These are phyloP conservation scores for Hipposideros armiger DNA, from an alignment of 2,113 vertebrate species.

Conservation along the genomic window DNA sequence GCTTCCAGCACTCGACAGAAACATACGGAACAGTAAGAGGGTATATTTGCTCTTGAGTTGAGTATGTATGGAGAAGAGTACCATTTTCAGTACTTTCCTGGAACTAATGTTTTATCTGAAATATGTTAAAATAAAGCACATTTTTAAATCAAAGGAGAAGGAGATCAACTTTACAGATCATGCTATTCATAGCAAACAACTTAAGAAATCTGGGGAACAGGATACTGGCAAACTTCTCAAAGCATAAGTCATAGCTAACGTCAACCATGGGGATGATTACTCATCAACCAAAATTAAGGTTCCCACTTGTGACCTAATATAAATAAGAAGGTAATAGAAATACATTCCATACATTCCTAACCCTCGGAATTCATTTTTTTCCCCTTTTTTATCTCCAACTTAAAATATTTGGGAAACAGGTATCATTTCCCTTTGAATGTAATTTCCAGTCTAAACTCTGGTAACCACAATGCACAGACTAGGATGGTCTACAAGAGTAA, in stretches of 20 bases:
- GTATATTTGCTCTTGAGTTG: not conserved
- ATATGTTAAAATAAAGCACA: not conserved
- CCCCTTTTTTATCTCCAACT: not conserved
- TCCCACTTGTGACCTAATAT: not conserved
- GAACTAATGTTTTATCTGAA: not conserved
- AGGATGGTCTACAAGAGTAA: not conserved
- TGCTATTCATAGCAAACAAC: not conserved
- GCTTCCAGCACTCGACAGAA: not conserved
- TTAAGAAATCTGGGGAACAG: not conserved
- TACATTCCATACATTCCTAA: constrained; percentile 33
- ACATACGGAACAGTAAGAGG: not conserved
- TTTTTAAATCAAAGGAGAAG: constrained; percentile 24
- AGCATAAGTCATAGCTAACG: constrained; percentile 23
- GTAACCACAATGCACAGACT: not conserved
- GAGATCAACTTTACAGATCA: not conserved
- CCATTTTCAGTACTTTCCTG: not conserved
- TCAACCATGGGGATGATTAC: not conserved
- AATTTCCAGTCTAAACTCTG: not conserved
- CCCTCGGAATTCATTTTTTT: not conserved
- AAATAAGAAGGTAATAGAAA: constrained; percentile 14
- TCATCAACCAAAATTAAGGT: not conserved
- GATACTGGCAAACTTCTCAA: not conserved
- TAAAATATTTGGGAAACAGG: not conserved
- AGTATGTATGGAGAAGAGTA: not conserved
- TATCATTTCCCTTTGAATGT: not conserved